These are phyloP conservation scores for Anoplopoma fimbria DNA, from an alignment of 2,113 vertebrate genomes.

Conservation along the genomic window DNA sequence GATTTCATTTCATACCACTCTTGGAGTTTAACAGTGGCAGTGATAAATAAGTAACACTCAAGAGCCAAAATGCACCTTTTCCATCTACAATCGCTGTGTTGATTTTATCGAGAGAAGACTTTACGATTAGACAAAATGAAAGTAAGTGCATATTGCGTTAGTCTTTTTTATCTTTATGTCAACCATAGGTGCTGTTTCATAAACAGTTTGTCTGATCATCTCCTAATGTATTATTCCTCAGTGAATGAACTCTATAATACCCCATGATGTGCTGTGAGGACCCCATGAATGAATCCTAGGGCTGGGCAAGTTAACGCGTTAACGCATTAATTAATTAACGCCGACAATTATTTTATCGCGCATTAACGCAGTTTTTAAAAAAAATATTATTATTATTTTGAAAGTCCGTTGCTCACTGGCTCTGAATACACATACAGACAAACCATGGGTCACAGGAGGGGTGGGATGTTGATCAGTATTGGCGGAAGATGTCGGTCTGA, in stretches of 20 bases:
- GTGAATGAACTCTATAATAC: constrained; percentile 40
- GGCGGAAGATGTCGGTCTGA: too few relatives aligned
- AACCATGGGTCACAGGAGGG: too few relatives aligned
- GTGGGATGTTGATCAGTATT: too few relatives aligned
- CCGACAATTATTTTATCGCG: too few relatives aligned
- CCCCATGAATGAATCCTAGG: constrained; percentile 41
- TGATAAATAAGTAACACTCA: constrained; percentile 24
- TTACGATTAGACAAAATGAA: constrained; percentile 15
- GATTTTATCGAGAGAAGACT: not conserved
- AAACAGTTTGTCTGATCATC: constrained; percentile 23
- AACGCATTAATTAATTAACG: too few relatives aligned
- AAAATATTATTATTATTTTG: too few relatives aligned
- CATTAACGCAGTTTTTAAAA: too few relatives aligned
- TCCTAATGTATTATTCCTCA: constrained; percentile 59
- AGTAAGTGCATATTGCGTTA: not conserved
- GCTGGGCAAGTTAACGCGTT: too few relatives aligned
- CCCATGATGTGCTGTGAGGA: constrained; percentile 26
- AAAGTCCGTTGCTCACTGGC: too few relatives aligned
- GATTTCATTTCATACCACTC: constrained; percentile 29
- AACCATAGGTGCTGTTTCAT: constrained; percentile 17
- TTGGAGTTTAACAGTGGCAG: constrained; percentile 16
- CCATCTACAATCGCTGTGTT: not conserved
- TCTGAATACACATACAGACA: too few relatives aligned
- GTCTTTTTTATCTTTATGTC: constrained; percentile 34
- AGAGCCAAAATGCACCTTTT: constrained; percentile 12